These are phyloP conservation scores for Doris montereyensis DNA, from an alignment of 2,888 invertebrate species.

Conservation along the genomic window DNA sequence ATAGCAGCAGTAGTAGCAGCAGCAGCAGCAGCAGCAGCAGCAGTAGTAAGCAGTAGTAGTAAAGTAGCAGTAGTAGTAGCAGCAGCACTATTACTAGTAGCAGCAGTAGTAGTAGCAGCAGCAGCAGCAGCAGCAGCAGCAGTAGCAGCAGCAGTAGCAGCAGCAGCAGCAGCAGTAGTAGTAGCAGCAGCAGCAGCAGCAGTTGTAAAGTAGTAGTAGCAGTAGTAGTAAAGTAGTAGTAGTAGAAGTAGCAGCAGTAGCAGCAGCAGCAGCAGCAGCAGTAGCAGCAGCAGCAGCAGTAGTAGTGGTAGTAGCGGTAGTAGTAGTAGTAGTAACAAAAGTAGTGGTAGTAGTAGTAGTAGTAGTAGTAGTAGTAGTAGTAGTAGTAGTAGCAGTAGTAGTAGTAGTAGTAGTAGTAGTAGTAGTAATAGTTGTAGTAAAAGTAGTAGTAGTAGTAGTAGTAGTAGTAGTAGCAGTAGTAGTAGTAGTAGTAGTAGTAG, in stretches of 20 bases:
- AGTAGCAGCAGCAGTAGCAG: slow-evolving; percentile 8
- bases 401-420: neutral
- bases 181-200: neutral
- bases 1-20: neutral
- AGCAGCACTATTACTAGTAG: neutral
- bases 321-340: neutral
- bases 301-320: neutral
- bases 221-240: too few species aligned
- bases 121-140: slow-evolving; percentile 1
- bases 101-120: neutral
- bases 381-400: neutral
- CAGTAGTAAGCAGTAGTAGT: too few species aligned
- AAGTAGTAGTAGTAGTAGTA: neutral
- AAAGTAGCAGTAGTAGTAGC: neutral
- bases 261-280: neutral
- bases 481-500: neutral
- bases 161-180: neutral
- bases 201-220: too few species aligned
- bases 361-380: neutral
- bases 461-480: neutral
- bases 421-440: too few species aligned
- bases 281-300: neutral
- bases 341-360: slow-evolving; percentile 1
- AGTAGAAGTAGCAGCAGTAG: neutral
- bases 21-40: neutral